Evolutionary conservation across 2,888 invertebrate species (phyloP), one percentile per base, ranked within the genome.

Genomic region (Pachycephus smyrnensis): DNA sequence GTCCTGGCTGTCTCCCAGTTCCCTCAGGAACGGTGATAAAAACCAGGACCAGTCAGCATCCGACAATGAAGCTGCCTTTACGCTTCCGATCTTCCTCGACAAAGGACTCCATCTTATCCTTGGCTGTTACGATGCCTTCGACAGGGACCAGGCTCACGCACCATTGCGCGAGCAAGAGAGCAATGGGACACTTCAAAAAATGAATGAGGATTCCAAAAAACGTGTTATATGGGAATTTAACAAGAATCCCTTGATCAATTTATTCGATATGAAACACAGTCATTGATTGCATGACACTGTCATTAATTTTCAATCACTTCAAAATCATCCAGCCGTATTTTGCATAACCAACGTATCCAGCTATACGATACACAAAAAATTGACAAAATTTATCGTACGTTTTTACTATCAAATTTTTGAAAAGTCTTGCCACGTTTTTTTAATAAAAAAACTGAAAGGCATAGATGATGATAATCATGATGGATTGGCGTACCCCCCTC

Each of bases 21-120:
- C 86, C 85, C 89, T 85, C 78, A 84, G 86, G 87, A 86, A 83
- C 84, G 84, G 86, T 88, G 87, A 89, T 89, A 89, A 89, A 89
- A 89, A 89, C 88, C 83, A 79, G 84, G 84, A 86, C 86, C 85
- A 88, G 89, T 89, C 89, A 89, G 89, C 90, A 89, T 86, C 86
- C 85, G 84, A 87, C 86, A 87, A 89, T 88, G 85, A 86, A 87
- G 81, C 81, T 77, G 81, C 81, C 84, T 82, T 82, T 84, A 80
- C 80, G 84, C 76, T 79, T 36, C 79, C 75, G 75, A 23, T 76
- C 79, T 82, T 76, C 81, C 80, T 79, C 80, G 81, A 76, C 83
- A 80, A 81, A 81, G 79, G 80, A 68, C 76, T 40, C 75, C 55
- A 75, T 40, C 55, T 40, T 40, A n/a, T 12, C 37, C 55, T 31